A percentile compares a stretch with the other conserved stretches of the same genome.
These are phyloP conservation scores for Madoqua kirkii DNA, from an alignment of 2,113 vertebrate species.

Conservation along the genomic window DNA sequence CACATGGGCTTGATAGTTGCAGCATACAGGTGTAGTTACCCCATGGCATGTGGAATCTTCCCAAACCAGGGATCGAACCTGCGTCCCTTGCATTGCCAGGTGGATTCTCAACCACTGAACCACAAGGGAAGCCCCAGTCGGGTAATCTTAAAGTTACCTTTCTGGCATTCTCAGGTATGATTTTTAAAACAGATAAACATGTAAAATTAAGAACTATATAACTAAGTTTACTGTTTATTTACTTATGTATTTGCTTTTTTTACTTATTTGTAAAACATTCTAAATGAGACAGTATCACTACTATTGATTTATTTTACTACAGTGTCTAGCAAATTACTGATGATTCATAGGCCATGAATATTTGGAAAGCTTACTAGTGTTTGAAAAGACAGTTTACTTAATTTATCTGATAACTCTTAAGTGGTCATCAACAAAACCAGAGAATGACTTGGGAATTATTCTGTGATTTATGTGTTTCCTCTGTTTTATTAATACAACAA, in stretches of 20 bases:
- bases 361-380: neutral
- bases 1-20: neutral
- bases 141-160: neutral
- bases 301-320: constrained; percentile 23
- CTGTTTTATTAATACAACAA: neutral
- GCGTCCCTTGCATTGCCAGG: neutral
- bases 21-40: neutral
- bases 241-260: neutral
- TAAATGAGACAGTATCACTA: neutral
- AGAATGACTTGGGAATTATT: constrained; percentile 7
- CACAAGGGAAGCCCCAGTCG: neutral
- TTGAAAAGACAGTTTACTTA: constrained; percentile 28
- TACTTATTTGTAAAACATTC: constrained; percentile 6
- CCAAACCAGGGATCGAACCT: neutral
- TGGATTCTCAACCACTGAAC: neutral
- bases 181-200: constrained; percentile 6
- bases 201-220: neutral
- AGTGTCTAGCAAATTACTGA: neutral
- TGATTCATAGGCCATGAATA: neutral
- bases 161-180: constrained; percentile 2
- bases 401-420: neutral
- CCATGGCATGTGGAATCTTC: neutral
- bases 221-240: neutral
- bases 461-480: neutral
- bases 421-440: neutral